Base-by-base conservation (phyloP, 1,140 invertebrate genomes). In the Piezodorus guildinii region DNA sequence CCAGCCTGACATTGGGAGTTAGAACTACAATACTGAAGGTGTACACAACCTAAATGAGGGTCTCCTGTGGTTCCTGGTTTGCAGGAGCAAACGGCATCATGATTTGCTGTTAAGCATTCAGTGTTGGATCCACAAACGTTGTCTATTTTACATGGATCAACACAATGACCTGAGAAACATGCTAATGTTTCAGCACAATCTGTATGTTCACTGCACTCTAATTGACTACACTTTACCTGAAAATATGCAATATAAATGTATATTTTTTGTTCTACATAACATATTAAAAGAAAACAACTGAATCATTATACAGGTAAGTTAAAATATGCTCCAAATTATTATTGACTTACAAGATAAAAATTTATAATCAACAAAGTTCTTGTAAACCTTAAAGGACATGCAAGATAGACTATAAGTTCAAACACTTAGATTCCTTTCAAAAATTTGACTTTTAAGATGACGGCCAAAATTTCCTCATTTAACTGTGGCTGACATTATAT, bases 91-190 rank as follows among this genome's bases (percentile, higher is more conserved):
- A 86, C 77, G 2, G 85, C 86, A n/a, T 85, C 80, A 68, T 90
- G 87, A 34, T 67, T 61, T 16, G 44, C 52, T 3, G 66, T 59
- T 30, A 39, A 54, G 49, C 70, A 71, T 21, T 62, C 79, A 1
- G 90, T 86, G 69, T 87, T 85, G 65, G 83, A 80, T 1, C 91
- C 91, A 71, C 91, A 94, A 5, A 87, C 85, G 68, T 90, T 88
- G 2, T 84, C 79, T 23, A 91, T 76, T 1, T 80, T 81, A 71
- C 90, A 94, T 0, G 89, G 85, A 75, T 93, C 83, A 23, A 86
- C 78, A 70, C 90, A 94, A 72, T 86, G 85, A 21, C 87, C 81
- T 73, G 87, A 81, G 19, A 90, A 78, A 69, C 91, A 95, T 6
- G 88, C 82, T 81, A 23, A 81, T 78, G 15, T 75, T 69, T 56